Evolutionary conservation across 2,797 vertebrate genomes (phyloP).

Genomic region (Urocyon cinereoargenteus): DNA sequence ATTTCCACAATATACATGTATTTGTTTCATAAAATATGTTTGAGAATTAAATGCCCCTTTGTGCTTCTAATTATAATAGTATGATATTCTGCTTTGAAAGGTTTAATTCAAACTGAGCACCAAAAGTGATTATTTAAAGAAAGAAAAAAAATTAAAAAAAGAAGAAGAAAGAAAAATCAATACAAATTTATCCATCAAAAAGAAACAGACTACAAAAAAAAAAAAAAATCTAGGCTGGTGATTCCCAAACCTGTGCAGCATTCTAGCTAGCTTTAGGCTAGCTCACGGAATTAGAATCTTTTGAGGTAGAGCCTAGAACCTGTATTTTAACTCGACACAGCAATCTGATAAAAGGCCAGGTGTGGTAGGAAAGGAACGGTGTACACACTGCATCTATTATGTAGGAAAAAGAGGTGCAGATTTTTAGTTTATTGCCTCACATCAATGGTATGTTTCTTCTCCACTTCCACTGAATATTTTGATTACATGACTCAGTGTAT

Average conservation of each 20-base stretch:
- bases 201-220: not conserved
- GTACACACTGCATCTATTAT: not conserved
- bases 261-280: not conserved
- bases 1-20: not conserved
- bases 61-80: not conserved
- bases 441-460: not conserved
- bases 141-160: not conserved
- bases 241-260: not conserved
- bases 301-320: not conserved
- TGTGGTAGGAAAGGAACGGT: not conserved
- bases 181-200: not conserved
- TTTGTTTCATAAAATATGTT: conserved; percentile 51
- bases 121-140: not conserved
- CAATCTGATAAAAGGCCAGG: not conserved
- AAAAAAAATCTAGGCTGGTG: not conserved
- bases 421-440: not conserved
- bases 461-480: not conserved
- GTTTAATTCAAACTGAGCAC: not conserved
- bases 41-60: conserved; percentile 31
- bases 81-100: not conserved
- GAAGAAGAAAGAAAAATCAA: not conserved
- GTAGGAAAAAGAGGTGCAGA: not conserved
- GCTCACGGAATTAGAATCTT: not conserved
- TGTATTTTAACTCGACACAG: not conserved
- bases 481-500: not conserved